These are phyloP conservation scores for Eubucco bourcierii DNA, from an alignment of 2,113 vertebrate species.

Conservation along the genomic window DNA sequence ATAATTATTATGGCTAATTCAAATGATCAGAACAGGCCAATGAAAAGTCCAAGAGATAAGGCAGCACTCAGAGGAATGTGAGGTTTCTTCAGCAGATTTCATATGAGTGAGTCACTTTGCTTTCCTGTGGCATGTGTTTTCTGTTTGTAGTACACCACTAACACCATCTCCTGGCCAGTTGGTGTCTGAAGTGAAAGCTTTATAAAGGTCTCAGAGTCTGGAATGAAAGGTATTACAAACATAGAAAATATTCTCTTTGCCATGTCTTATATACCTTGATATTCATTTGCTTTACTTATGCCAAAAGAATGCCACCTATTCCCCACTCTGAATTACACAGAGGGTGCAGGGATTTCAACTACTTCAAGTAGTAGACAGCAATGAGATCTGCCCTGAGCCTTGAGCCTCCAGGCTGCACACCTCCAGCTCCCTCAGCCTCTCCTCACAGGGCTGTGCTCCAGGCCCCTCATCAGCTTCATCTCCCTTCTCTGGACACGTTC, in stretches of 20 bases:
- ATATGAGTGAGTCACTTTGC: not conserved
- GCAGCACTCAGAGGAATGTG: not conserved
- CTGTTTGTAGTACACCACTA: conserved; percentile 26
- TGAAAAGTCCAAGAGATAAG: not conserved
- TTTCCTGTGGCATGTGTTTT: not conserved
- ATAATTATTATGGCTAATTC: not conserved
- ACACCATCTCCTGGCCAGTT: conserved; percentile 60
- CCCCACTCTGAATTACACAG: not conserved
- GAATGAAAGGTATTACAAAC: not conserved
- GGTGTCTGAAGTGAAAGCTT: not conserved
- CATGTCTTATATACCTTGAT: not conserved
- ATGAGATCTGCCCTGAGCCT: no score
- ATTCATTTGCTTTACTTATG: not conserved
- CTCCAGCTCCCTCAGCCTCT: no score
- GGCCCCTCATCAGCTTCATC: no score
- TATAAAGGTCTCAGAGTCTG: not conserved
- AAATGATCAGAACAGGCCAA: not conserved
- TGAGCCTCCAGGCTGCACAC: no score
- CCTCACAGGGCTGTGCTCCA: no score
- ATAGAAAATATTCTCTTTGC: not conserved
- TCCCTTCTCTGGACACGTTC: no score
- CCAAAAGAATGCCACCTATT: not conserved
- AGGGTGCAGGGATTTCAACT: not conserved
- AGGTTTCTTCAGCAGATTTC: not conserved
- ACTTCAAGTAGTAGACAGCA: no score